Evolutionary conservation across 2,113 vertebrate species (phyloP).

Genomic region (Ciconia stormi): DNA sequence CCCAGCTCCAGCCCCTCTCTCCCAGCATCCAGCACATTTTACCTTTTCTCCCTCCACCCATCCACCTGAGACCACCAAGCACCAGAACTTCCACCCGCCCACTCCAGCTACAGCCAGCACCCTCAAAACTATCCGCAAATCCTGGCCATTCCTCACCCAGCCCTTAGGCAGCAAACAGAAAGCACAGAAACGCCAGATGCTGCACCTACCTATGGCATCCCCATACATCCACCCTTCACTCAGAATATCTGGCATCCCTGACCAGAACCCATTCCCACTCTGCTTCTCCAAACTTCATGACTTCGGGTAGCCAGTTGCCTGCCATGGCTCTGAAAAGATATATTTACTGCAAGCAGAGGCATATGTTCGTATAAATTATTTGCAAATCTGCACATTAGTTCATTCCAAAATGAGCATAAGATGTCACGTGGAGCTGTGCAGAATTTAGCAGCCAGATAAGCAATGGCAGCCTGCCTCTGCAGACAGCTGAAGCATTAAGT

Average conservation of each 20-base stretch:
- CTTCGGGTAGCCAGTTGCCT: not conserved
- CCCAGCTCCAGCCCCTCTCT: not conserved
- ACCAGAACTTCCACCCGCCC: not conserved
- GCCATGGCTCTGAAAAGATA: not conserved
- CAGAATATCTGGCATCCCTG: not conserved
- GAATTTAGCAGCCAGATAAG: not conserved
- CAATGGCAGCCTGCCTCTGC: not conserved
- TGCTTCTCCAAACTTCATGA: not conserved
- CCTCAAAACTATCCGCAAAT: not conserved
- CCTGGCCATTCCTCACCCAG: not conserved
- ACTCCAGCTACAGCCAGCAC: not conserved
- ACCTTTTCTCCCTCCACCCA: not conserved
- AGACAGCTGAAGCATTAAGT: not conserved
- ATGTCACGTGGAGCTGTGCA: not conserved
- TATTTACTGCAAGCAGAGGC: not conserved
- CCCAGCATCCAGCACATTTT: not conserved
- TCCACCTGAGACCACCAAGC: not conserved
- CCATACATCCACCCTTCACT: not conserved
- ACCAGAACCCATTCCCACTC: not conserved
- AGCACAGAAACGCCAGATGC: not conserved
- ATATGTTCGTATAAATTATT: not conserved
- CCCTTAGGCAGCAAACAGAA: not conserved
- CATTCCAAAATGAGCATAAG: not conserved
- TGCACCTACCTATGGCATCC: rapidly evolving
- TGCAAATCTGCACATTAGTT: not conserved